A percentile compares a stretch with the other conserved stretches of the same genome.
Conservation (phyloP, 2,888 invertebrate genomes). For the Lamellibrachia satsuma region DNA sequence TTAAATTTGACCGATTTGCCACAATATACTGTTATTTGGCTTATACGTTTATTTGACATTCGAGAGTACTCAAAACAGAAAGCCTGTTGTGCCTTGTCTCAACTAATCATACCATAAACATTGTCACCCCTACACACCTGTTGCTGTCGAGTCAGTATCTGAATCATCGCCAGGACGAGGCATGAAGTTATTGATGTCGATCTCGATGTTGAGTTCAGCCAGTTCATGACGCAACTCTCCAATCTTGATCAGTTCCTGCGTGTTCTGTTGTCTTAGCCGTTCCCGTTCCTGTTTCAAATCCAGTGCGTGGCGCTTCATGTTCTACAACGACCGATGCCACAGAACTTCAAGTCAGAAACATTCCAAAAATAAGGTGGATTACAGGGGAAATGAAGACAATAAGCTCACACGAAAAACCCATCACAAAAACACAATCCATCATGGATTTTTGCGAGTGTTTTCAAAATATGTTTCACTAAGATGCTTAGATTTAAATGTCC, state of each 20-base stretch:
- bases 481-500: too few relatives aligned
- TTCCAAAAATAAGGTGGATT: background rate
- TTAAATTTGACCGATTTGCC: too few relatives aligned
- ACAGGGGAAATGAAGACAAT: too few relatives aligned
- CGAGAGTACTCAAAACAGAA: background rate
- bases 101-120: background rate
- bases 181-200: conserved; percentile 17
- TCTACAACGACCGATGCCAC: background rate
- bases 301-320: background rate
- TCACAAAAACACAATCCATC: too few relatives aligned
- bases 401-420: too few relatives aligned
- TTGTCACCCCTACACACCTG: background rate
- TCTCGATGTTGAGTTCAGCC: background rate
- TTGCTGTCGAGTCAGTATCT: background rate
- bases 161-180: background rate
- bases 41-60: too few relatives aligned
- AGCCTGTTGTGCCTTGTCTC: background rate
- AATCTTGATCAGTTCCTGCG: background rate
- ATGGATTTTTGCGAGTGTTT: too few relatives aligned
- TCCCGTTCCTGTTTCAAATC: background rate
- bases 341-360: background rate
- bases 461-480: too few relatives aligned
- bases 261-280: background rate
- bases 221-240: background rate
- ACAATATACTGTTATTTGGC: too few relatives aligned